Evolutionary conservation across 2,888 invertebrate genomes (phyloP).

Genomic region (Phymatocera aterrima): DNA sequence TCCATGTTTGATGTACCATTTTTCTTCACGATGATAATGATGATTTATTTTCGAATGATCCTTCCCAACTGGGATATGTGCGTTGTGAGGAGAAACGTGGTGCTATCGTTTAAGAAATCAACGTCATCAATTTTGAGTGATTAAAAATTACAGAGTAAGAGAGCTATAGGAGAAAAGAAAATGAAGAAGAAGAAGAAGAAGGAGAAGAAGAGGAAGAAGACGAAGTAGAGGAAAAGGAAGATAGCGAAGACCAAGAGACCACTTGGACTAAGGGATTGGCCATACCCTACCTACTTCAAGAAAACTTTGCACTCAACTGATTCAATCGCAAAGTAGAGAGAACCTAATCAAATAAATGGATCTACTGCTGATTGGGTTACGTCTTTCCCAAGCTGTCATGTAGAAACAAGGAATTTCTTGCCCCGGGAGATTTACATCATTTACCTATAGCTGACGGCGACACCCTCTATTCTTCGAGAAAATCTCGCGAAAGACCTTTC

Average conservation of each 20-base stretch:
- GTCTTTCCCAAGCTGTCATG: not conserved
- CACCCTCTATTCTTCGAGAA: not conserved
- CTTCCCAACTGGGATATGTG: too few species aligned
- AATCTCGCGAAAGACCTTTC: not conserved
- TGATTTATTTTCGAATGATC: too few species aligned
- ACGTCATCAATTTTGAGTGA: conserved; percentile 4
- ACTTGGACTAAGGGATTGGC: not conserved
- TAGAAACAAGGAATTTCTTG: conserved; percentile 23
- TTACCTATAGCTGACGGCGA: not conserved
- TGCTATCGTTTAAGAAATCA: not conserved
- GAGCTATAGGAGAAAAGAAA: too few species aligned
- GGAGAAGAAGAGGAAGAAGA: not conserved
- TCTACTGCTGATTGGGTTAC: conserved; percentile 37
- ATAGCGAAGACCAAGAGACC: conserved; percentile 10
- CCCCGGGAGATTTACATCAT: not conserved
- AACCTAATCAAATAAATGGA: conserved; percentile 38
- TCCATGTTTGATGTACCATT: too few species aligned
- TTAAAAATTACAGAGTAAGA: conserved; percentile 7
- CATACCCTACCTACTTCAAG: not conserved
- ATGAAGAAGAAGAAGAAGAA: not conserved
- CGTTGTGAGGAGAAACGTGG: not conserved
- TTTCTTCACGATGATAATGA: too few species aligned
- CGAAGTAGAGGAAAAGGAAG: not conserved
- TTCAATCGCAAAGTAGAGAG: conserved; percentile 32
- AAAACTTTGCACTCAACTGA: conserved; percentile 42